Evolutionary conservation across 2,797 vertebrate species (phyloP).

Genomic region (Neoniphon sammara): DNA sequence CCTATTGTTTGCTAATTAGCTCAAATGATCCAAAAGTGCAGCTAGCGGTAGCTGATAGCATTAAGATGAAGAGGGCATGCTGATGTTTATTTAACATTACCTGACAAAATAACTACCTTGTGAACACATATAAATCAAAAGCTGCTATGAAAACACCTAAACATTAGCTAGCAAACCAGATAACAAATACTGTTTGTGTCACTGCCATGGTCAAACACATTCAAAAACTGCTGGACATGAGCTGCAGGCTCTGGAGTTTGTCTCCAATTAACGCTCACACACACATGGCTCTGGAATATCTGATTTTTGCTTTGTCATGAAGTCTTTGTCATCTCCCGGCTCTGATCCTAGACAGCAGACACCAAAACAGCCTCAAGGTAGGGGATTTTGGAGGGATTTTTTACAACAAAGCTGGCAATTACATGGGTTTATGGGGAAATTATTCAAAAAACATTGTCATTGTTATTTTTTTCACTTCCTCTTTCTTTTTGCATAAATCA

Average conservation of each 20-base stretch:
- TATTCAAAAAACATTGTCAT: slow-evolving; percentile 1
- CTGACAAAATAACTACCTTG: no score
- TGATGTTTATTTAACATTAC: no score
- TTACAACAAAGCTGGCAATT: neutral
- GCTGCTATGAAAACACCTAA: no score
- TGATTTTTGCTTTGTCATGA: neutral
- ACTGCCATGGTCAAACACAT: neutral
- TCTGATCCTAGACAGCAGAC: slow-evolving; percentile 7
- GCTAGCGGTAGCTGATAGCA: no score
- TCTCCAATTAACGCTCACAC: slow-evolving; percentile 11
- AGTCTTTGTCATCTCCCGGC: neutral
- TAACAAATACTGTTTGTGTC: neutral
- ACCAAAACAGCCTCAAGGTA: neutral
- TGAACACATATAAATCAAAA: no score
- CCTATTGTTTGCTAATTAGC: no score
- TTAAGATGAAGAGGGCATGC: no score
- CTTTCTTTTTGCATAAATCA: neutral
- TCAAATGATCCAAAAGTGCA: no score
- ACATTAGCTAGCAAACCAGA: neutral
- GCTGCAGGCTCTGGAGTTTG: no score
- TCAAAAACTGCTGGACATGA: neutral
- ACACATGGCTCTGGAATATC: neutral
- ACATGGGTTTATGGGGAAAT: neutral
- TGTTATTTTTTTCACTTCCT: no score
- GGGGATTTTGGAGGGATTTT: slow-evolving; percentile 7